phyloP scores from a whole-genome alignment of 2,888 invertebrate genomes.

The Tolmerus cingulatus region DNA sequence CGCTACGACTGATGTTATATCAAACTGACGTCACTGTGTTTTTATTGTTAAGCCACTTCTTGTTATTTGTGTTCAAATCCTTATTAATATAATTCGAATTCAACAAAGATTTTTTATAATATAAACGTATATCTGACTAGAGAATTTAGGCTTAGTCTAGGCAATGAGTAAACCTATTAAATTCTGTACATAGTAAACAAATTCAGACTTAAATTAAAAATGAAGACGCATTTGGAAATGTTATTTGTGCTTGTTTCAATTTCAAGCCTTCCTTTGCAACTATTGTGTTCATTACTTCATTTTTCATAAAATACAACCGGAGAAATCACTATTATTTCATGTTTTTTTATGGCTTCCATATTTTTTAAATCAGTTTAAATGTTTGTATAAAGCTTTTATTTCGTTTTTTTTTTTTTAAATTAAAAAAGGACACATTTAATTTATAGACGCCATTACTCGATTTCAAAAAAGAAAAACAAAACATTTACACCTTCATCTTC shows the following conservation, averaged over 20 bases:
- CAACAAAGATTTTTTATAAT: constrained; percentile 36
- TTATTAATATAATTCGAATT: constrained; percentile 39
- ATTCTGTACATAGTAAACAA: constrained; percentile 16
- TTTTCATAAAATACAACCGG: neutral
- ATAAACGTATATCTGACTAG: constrained; percentile 16
- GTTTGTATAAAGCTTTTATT: too few species aligned
- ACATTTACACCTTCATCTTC: too few species aligned
- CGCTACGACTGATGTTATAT: constrained; percentile 45
- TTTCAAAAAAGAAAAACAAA: too few species aligned
- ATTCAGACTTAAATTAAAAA: constrained; percentile 32
- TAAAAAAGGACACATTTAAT: too few species aligned
- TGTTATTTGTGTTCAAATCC: constrained; percentile 41
- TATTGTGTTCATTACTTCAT: neutral
- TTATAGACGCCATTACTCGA: too few species aligned
- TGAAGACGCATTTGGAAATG: constrained; percentile 25
- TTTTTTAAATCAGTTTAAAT: too few species aligned
- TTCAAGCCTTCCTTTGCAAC: neutral
- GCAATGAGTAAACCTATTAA: constrained; percentile 27
- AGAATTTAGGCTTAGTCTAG: constrained; percentile 30
- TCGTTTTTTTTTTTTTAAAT: too few species aligned
- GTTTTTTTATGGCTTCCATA: too few species aligned
- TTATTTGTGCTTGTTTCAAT: neutral
- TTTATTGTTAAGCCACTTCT: constrained; percentile 38
- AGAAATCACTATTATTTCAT: too few species aligned
- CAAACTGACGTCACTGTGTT: constrained; percentile 49